phyloP scores from a whole-genome alignment of 2,888 invertebrate genomes.

The Synanthedon myopaeformis region DNA sequence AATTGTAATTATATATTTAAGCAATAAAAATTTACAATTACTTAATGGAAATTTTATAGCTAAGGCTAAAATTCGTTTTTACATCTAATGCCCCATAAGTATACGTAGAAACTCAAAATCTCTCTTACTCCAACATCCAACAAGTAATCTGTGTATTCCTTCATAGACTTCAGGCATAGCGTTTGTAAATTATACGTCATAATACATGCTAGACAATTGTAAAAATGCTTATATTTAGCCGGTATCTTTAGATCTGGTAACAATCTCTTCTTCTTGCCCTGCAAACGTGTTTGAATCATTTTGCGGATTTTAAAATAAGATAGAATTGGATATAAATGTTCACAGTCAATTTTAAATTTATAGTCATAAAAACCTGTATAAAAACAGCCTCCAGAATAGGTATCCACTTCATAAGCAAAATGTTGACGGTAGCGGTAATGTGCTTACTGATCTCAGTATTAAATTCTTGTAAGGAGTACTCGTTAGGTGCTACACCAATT shows the following conservation, averaged over 20 bases:
- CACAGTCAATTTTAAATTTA: too few relatives aligned
- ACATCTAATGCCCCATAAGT: too few relatives aligned
- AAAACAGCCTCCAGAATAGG: constrained; percentile 74
- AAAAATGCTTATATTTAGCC: constrained; percentile 79
- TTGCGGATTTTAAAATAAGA: background rate
- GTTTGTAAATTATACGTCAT: constrained; percentile 91
- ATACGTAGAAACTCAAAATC: constrained; percentile 6
- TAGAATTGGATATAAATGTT: background rate
- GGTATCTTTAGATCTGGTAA: constrained; percentile 76
- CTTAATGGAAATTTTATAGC: too few relatives aligned
- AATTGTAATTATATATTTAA: too few relatives aligned
- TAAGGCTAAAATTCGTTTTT: background rate
- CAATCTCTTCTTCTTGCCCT: constrained; percentile 76
- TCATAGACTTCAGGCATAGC: constrained; percentile 82
- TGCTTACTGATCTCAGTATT: constrained; percentile 60
- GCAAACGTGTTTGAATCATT: constrained; percentile 3
- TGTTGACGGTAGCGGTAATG: constrained; percentile 75
- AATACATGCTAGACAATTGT: constrained; percentile 84
- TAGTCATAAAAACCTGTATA: constrained; percentile 46
- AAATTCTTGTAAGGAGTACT: constrained; percentile 78
- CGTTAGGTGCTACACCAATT: constrained; percentile 68
- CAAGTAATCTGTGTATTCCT: constrained; percentile 82
- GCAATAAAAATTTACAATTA: background rate
- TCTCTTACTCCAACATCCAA: constrained; percentile 78
- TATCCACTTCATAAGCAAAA: constrained; percentile 74